These are phyloP conservation scores for Campylorhamphus procurvoides DNA, from an alignment of 2,113 vertebrate genomes.

Conservation along the genomic window DNA sequence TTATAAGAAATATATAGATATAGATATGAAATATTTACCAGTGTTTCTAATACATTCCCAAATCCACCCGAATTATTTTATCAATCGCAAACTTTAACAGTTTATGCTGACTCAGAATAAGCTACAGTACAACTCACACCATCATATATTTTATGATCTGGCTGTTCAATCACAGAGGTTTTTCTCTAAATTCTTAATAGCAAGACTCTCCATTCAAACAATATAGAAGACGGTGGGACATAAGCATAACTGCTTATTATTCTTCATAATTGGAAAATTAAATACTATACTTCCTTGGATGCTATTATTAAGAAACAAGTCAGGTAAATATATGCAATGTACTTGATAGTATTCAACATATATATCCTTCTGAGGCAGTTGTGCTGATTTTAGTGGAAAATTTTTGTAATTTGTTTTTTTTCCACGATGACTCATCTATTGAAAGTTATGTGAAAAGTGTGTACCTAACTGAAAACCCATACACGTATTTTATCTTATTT, in stretches of 20 bases:
- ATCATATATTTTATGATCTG: background rate
- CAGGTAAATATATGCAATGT: background rate
- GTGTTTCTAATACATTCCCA: background rate
- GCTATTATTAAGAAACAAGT: background rate
- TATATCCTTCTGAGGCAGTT: background rate
- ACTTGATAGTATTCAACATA: background rate
- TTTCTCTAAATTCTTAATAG: background rate
- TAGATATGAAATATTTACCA: background rate
- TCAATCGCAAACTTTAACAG: background rate
- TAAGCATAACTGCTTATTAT: background rate
- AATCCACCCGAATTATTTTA: background rate
- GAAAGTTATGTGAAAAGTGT: background rate
- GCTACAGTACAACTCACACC: background rate
- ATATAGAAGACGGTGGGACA: background rate
- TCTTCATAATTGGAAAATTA: background rate
- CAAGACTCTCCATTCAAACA: background rate
- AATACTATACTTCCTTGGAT: background rate
- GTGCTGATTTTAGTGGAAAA: background rate
- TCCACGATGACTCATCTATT: background rate
- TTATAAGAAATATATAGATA: background rate
- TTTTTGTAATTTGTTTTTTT: background rate
- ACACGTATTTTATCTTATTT: background rate
- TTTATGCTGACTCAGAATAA: background rate
- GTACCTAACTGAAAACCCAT: background rate
- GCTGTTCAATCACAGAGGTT: background rate